Conservation (phyloP, 2,888 invertebrate genomes). For the Cactoblastis cactorum region DNA sequence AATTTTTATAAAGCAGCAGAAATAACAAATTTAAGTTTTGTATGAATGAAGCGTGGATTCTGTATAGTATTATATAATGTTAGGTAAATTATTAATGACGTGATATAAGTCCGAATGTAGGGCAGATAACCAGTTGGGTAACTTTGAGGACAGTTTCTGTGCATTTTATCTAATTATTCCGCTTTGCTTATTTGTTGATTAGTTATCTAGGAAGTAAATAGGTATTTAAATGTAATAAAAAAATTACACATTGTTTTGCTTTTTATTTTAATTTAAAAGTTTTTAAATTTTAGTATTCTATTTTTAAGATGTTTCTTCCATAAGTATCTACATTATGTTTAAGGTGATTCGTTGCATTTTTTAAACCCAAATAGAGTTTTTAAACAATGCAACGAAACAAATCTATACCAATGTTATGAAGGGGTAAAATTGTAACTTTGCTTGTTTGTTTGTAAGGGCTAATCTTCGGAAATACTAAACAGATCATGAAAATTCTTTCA, state of each 20-base stretch:
- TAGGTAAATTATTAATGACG: background rate
- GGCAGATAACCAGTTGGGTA: background rate
- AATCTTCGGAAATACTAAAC: too few species aligned
- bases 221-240: constrained; percentile 13
- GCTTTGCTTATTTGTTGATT: constrained; percentile 1
- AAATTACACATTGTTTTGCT: too few species aligned
- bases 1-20: too few species aligned
- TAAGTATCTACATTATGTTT: too few species aligned
- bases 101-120: background rate
- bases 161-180: constrained; percentile 16
- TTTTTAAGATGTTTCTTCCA: background rate
- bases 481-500: too few species aligned
- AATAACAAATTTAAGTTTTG: background rate
- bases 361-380: too few species aligned
- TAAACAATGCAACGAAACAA: too few species aligned
- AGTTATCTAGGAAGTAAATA: constrained; percentile 3
- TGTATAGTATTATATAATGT: background rate
- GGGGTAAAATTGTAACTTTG: too few species aligned
- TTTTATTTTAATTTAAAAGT: background rate
- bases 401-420: too few species aligned
- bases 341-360: too few species aligned
- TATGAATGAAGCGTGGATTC: background rate
- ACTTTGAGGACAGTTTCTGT: background rate
- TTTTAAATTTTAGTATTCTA: background rate
- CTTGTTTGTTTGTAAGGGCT: too few species aligned